phyloP scores from a whole-genome alignment of 2,888 invertebrate species.

The Luperina nickerlii region DNA sequence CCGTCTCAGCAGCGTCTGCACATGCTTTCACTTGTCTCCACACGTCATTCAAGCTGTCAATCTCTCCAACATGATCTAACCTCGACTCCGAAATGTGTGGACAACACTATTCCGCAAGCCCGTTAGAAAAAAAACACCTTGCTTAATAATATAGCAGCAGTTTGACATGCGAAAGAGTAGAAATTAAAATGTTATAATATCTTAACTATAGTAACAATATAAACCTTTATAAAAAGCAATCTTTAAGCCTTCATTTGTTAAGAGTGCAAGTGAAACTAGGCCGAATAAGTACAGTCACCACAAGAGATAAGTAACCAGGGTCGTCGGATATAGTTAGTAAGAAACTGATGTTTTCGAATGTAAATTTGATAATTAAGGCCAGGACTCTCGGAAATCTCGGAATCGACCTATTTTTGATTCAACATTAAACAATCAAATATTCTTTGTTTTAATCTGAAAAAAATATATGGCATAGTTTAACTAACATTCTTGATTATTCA shows the following conservation, averaged over 20 bases:
- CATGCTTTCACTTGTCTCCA: constrained; percentile 67
- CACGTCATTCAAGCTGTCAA: constrained; percentile 62
- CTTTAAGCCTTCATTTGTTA: neutral
- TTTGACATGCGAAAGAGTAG: neutral
- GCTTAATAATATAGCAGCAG: neutral
- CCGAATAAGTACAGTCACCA: neutral
- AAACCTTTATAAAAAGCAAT: neutral
- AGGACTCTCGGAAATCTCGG: too few species aligned
- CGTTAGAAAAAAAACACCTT: constrained; percentile 21
- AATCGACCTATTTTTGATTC: too few species aligned
- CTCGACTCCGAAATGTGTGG: constrained; percentile 43
- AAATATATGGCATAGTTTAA: too few species aligned
- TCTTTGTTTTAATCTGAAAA: too few species aligned
- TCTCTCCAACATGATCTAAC: constrained; percentile 54
- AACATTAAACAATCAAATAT: too few species aligned
- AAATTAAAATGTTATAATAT: neutral
- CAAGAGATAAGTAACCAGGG: neutral
- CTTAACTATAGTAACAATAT: neutral
- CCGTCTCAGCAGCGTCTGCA: constrained; percentile 15
- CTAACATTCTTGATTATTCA: too few species aligned
- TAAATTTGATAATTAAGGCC: neutral
- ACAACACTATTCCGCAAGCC: constrained; percentile 22
- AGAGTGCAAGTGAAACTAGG: neutral
- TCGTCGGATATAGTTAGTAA: neutral
- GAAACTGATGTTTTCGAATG: neutral